A percentile compares a stretch with the other conserved stretches of the same genome.
Evolutionary conservation across 2,888 invertebrate genomes (phyloP).

Genomic region (Seira sanloemensis): DNA sequence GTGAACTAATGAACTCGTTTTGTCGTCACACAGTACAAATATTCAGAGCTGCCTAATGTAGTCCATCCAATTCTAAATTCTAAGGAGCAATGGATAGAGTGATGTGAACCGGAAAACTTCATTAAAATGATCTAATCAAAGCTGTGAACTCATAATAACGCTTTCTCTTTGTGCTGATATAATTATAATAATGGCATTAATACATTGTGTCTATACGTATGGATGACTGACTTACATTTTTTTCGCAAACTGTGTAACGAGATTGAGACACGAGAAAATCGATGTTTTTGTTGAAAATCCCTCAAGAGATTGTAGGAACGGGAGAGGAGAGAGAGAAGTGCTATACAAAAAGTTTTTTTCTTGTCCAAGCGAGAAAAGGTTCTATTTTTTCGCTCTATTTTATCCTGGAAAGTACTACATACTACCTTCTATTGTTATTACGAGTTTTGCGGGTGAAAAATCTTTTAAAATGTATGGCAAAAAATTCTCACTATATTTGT

Average conservation of each 20-base stretch:
- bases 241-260: not conserved
- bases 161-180: not conserved
- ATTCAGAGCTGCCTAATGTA: too few relatives aligned
- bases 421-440: not conserved
- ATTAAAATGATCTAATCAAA: not conserved
- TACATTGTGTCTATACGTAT: not conserved
- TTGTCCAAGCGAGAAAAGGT: slow-evolving; percentile 20
- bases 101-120: not conserved
- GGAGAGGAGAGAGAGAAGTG: slow-evolving; percentile 3
- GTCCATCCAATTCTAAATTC: too few relatives aligned
- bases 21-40: too few relatives aligned
- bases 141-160: not conserved
- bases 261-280: slow-evolving; percentile 26
- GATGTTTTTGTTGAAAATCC: slow-evolving; percentile 37
- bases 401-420: not conserved
- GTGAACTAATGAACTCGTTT: not conserved
- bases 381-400: not conserved
- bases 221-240: not conserved
- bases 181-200: not conserved
- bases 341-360: not conserved
- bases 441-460: not conserved
- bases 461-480: not conserved
- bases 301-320: slow-evolving; percentile 24
- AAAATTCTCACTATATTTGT: not conserved
- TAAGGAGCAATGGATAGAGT: too few relatives aligned